Evolutionary conservation across 2,113 vertebrate species (phyloP).

Genomic region (Tachuris rubrigastra): DNA sequence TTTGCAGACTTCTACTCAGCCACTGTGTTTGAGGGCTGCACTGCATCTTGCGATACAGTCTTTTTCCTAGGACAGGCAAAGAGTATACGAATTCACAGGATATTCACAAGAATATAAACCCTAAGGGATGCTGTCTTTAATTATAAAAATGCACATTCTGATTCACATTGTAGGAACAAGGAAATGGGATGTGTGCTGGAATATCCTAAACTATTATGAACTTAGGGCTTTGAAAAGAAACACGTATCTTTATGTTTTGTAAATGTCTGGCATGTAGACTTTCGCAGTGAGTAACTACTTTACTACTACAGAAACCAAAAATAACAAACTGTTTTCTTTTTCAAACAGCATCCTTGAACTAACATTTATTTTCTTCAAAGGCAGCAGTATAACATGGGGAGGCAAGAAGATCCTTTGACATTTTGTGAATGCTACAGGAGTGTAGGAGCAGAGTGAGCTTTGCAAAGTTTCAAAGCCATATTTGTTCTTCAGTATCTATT

Average conservation of each 20-base stretch:
- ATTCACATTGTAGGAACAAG: background rate
- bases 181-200: background rate
- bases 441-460: background rate
- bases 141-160: background rate
- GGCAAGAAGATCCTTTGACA: background rate
- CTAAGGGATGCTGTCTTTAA: background rate
- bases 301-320: background rate
- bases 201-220: background rate
- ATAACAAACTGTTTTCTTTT: background rate
- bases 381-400: background rate
- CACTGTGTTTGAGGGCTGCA: background rate
- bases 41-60: background rate
- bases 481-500: conserved; percentile 2
- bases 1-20: background rate
- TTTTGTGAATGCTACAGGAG: background rate
- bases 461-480: background rate
- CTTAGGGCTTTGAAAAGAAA: background rate
- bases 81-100: background rate
- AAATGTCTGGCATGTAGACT: background rate
- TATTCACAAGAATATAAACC: background rate
- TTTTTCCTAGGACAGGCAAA: background rate
- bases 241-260: background rate
- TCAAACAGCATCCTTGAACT: background rate
- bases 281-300: background rate
- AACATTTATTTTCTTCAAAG: conserved; percentile 32